Conservation (phyloP, 1,140 invertebrate genomes). For the Venustaconcha ellipsiformis region DNA sequence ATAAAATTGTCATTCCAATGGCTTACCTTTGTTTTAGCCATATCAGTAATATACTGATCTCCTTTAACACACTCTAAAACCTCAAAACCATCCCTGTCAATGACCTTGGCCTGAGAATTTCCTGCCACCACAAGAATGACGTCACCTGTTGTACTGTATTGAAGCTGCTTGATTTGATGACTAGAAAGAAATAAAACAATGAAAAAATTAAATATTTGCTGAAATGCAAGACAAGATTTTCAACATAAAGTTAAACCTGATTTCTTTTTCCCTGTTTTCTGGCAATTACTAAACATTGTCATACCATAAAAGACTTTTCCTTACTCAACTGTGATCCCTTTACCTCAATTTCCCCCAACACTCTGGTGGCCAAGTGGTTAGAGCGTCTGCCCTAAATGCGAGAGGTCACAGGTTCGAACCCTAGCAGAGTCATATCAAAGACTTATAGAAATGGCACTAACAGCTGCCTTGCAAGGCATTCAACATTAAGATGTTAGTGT, state of each 20-base stretch:
- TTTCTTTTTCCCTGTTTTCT: no score
- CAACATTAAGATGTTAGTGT: no score
- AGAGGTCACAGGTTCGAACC: no score
- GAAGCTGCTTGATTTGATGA: slow-evolving; percentile 90
- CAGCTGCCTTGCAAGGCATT: no score
- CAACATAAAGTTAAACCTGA: not conserved
- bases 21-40: slow-evolving; percentile 86
- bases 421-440: no score
- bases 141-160: slow-evolving; percentile 95
- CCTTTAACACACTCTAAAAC: slow-evolving; percentile 95
- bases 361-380: no score
- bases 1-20: not conserved
- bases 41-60: slow-evolving; percentile 96
- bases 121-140: slow-evolving; percentile 94
- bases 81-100: slow-evolving; percentile 97
- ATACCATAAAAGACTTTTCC: no score
- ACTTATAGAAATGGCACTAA: no score
- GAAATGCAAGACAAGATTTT: not conserved
- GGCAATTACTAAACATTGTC: no score
- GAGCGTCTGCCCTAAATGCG: no score
- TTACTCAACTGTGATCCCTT: no score
- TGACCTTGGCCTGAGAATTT: slow-evolving; percentile 86
- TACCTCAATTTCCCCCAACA: no score
- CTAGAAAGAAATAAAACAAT: slow-evolving; percentile 59
- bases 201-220: not conserved